Conservation (phyloP, 2,888 invertebrate species). For the Arrhopalites spinosus region DNA sequence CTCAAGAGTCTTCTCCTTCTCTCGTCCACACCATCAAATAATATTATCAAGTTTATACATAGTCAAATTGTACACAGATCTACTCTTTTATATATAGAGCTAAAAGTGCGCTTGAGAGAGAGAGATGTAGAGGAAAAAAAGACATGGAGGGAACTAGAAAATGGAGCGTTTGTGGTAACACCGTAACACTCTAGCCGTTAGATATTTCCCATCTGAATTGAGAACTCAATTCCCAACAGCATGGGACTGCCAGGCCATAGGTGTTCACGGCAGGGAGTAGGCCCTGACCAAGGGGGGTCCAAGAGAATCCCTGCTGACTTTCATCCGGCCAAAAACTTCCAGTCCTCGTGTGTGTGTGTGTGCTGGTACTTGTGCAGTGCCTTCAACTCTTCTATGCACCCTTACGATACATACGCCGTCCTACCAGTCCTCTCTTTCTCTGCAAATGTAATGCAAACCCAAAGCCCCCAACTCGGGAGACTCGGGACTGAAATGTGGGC, state of each 20-base stretch:
- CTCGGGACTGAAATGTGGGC: not conserved
- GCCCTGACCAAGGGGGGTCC: constrained; percentile 48
- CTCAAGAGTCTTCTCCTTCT: constrained; percentile 31
- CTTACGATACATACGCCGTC: constrained; percentile 8
- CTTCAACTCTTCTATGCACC: constrained; percentile 29
- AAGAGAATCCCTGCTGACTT: constrained; percentile 50
- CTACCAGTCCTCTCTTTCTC: not conserved
- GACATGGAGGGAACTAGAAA: constrained; percentile 7
- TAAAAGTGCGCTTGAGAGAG: not conserved
- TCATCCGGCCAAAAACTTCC: constrained; percentile 52
- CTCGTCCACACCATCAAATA: constrained; percentile 7
- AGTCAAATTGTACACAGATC: not conserved
- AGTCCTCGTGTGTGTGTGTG: constrained; percentile 38
- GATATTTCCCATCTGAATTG: constrained; percentile 54
- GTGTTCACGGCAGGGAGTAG: constrained; percentile 54
- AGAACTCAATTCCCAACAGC: constrained; percentile 54
- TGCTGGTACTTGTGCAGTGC: constrained; percentile 21
- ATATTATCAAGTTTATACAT: not conserved
- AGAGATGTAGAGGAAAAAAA: not conserved
- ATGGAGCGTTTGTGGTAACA: constrained; percentile 46
- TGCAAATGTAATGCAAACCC: not conserved
- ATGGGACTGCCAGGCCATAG: constrained; percentile 54
- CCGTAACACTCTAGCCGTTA: constrained; percentile 51
- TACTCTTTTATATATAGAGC: not conserved
- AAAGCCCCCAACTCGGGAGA: not conserved